Evolutionary conservation across 2,113 vertebrate species (phyloP), one percentile per base, ranked within the genome.

Genomic region (Sceloporus undulatus): DNA sequence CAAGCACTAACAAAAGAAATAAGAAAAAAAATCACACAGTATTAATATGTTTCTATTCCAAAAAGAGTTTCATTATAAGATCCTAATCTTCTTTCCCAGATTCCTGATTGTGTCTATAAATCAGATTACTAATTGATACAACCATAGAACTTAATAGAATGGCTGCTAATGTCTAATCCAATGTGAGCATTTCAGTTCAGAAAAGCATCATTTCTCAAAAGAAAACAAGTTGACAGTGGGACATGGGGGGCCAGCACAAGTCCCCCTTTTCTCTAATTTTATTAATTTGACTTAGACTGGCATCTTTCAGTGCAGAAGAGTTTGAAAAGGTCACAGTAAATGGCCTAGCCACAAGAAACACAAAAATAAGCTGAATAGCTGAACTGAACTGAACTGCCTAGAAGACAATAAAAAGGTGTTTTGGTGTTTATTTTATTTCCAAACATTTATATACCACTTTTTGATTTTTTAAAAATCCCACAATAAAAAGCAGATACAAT

Each of bases 21-120:
- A 9, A 42, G 21, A 25, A 14, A 42, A 42, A 29, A 52, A 84
- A 56, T 73, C 3, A 21, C 70, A 48, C n/a, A 56, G 2, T 56
- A 59, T 74, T 84, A 56, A 84, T 74, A 73, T 18, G n/a, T 16
- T 34, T 54, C 54, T 10, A 3, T 16, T 25, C 29, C 11, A 84
- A 25, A 84, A 18, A 38, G 18, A 38, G n/a, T 74, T 52, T 11
- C 82, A 84, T 84, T 71, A 38, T 4, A 42, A 48, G 40, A 2
- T 29, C 34, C 34, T 71, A 16, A 74, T 74, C 48, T 23, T 56
- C 9, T 34, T 56, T 74, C 18, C 19, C 42, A n/a, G 66, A 29
- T 54, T 70, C 68, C 68, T 27, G 34, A n/a, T 82, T 25, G 21
- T 68, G 38, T 68, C 81, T 82, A 48, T 82, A 82, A 82, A 70